Evolutionary conservation across 37 sponge, comb jelly and placozoan species (phyloP).

Genomic region (Ianthella basta): DNA sequence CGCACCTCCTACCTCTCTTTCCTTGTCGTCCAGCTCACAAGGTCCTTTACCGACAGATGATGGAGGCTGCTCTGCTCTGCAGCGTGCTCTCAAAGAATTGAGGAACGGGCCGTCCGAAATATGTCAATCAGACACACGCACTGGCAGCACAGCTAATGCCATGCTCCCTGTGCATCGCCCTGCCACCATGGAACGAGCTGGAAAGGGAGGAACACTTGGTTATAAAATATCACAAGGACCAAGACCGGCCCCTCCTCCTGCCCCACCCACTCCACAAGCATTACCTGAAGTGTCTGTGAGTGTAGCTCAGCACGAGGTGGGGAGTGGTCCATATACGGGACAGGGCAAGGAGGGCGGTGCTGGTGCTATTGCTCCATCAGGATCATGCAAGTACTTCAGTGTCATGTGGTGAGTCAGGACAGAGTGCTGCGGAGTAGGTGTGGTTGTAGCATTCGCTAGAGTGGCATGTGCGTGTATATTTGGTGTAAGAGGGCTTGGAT

Average conservation of each 20-base stretch:
- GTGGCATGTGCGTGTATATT: neutral
- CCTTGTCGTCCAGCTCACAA: too few relatives aligned
- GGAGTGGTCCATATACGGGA: neutral
- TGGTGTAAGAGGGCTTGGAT: too few relatives aligned
- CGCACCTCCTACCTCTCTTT: neutral
- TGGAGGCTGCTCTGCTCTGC: too few relatives aligned
- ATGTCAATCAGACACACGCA: too few relatives aligned
- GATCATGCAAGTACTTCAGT: conserved; percentile 47
- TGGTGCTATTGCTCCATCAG: neutral
- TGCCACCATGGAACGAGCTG: neutral
- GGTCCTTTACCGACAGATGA: too few relatives aligned
- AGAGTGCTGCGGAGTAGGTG: too few relatives aligned
- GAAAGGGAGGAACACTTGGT: neutral
- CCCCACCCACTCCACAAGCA: neutral
- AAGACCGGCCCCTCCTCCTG: neutral
- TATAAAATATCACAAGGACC: neutral
- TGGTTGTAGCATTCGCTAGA: neutral
- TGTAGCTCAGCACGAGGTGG: neutral
- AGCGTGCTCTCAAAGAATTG: too few relatives aligned
- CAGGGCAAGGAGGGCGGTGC: neutral
- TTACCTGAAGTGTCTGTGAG: neutral
- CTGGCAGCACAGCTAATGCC: too few relatives aligned
- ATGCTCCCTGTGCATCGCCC: neutral
- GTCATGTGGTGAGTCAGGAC: conserved; percentile 73
- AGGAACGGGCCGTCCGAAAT: too few relatives aligned